Evolutionary conservation across 1,140 invertebrate species (phyloP).

Genomic region (Listronotus oregonensis): DNA sequence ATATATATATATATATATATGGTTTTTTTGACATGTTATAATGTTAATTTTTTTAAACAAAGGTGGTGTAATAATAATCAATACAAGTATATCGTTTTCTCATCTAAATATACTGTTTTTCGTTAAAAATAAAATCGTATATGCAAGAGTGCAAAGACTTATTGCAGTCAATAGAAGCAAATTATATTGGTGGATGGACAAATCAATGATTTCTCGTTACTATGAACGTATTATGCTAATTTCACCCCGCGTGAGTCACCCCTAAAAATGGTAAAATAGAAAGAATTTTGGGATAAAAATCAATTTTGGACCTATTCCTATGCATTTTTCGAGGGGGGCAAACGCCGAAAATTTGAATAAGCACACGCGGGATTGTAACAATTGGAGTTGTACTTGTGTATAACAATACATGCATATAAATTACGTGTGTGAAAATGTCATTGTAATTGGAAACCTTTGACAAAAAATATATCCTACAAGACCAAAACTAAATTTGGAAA

Average conservation of each 20-base stretch:
- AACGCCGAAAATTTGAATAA: slow-evolving; percentile 45
- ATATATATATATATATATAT: too few relatives aligned
- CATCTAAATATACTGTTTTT: too few relatives aligned
- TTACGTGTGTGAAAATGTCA: slow-evolving; percentile 46
- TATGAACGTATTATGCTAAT: slow-evolving; percentile 33
- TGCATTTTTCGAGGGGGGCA: slow-evolving; percentile 26
- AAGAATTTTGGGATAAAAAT: slow-evolving; percentile 28
- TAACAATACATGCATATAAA: slow-evolving; percentile 50
- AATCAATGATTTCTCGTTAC: slow-evolving; percentile 17
- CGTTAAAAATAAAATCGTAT: neutral
- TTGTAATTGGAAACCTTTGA: slow-evolving; percentile 45
- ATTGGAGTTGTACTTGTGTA: slow-evolving; percentile 44
- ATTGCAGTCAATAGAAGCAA: slow-evolving; percentile 12
- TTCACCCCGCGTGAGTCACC: slow-evolving; percentile 24
- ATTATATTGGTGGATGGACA: slow-evolving; percentile 6
- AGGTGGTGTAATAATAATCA: too few relatives aligned
- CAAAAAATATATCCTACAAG: slow-evolving; percentile 36
- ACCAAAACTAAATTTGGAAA: slow-evolving; percentile 23
- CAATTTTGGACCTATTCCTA: slow-evolving; percentile 30
- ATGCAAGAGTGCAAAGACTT: slow-evolving; percentile 17
- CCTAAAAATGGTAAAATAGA: slow-evolving; percentile 33
- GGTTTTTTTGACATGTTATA: too few relatives aligned
- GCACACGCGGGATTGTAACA: slow-evolving; percentile 44
- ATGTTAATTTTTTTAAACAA: too few relatives aligned
- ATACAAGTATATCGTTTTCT: too few relatives aligned